Base-by-base conservation (phyloP, 1,140 invertebrate genomes). In the Hylyphantes graminicola region DNA sequence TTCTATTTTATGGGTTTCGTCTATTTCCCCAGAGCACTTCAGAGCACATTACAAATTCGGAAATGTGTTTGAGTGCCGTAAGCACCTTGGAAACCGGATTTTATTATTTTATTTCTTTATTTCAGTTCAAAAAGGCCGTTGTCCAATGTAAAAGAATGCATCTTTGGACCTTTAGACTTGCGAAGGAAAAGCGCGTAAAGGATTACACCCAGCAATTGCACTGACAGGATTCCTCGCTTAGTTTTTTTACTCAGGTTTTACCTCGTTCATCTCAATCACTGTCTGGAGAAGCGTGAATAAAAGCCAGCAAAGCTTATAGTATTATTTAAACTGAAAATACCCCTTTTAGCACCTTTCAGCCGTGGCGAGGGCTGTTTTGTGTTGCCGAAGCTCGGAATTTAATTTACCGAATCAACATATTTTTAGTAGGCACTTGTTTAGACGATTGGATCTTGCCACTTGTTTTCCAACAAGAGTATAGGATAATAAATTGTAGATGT, bases 191-290 rank as follows among this genome's bases (percentile, higher is more conserved):
- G 12, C 12, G 17, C 57, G 12, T 61, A 61, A 17, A 61, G 17
- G 57, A 11, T 11, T 21, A 21, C 21, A 67, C 15, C 10, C 64
- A 21, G 11, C 57, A 75, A 48, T 75, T 75, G 19, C 63, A 59
- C 57, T 61, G 35, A 61, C 55, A 75, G 19, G 57, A 50, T 15
- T n/a, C n/a, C 17, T 73, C 57, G 3, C 21, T 17, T 15, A 76
- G 50, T 76, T 76, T 76, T 51, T 76, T 21, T 50, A 57, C 5
- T 35, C 35, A 7, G 10, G 21, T 9, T 35, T 35, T 35, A 35
- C 35, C 63, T 76, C 57, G 63, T 76, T 76, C 61, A 76, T 76
- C 57, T 76, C 21, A 76, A 70, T 70, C 67, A 70, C 35, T 70
- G 67, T 70, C 67, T 51, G 51, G 67, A 70, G 51, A 70, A 17